Evolutionary conservation across 2,797 vertebrate species (phyloP), one percentile per base, ranked within the genome.

Genomic region (Acanthiza pusilla): DNA sequence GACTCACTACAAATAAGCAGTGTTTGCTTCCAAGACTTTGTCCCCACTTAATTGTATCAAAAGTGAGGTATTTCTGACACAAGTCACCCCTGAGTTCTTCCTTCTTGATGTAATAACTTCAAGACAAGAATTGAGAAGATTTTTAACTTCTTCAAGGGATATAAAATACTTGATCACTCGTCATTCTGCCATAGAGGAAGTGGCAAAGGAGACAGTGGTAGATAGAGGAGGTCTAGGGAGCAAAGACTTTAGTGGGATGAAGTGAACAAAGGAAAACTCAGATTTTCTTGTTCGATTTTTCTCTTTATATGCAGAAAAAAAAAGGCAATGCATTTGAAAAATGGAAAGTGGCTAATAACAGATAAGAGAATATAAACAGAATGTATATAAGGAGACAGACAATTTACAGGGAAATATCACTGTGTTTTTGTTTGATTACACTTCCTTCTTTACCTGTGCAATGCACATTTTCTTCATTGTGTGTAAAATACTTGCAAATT

Each of bases 301-400:
- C 17, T 65, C 5, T 61, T 68, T 78, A 13, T 55, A 10, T 65
- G 54, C 30, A 61, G 76, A 75, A 83, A 23, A 74, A 42, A 27
- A 83, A 85, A 55, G 13, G 68, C 38, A 77, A n/a, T 36, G 5
- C 63, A 26, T 61, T 30, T 93, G 47, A 67, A 88, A 94, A 84
- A 53, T 57, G 5, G 25, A 7, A 84, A 68, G 19, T 53, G 25
- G 21, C 8, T 75, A 57, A 14, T 91, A 89, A 43, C 21, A 92
- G 23, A 65, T 30, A 15, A 40, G 12, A 65, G 15, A 70, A 20
- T 73, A 15, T 47, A 80, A 78, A 30, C 32, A 54, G 57, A 71
- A 72, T 16, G 23, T 61, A 13, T 61, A 5, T 62, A 62, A 67
- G 34, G 75, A 65, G 10, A 16, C 10, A 53, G 50, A 54, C 29